phyloP scores from a whole-genome alignment of 2,113 vertebrate genomes.

The Parus major region DNA sequence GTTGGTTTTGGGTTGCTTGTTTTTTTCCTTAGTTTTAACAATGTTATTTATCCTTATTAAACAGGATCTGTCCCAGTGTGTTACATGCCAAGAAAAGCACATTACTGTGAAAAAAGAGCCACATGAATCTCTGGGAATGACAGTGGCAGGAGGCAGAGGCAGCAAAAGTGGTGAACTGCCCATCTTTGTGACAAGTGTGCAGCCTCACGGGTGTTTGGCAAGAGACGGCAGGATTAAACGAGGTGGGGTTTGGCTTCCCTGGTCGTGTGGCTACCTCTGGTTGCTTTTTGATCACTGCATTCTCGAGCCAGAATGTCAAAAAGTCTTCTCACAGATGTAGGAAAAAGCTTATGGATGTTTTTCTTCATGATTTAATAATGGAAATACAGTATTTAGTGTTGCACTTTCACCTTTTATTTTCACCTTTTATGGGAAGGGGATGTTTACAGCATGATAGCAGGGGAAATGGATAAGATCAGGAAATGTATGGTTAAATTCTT shows the following conservation, averaged over 20 bases:
- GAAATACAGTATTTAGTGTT: not conserved
- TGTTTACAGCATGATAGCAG: not conserved
- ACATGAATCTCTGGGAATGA: constrained; percentile 96
- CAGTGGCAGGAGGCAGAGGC: constrained; percentile 93
- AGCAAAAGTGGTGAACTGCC: constrained; percentile 97
- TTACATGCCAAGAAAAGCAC: constrained; percentile 95
- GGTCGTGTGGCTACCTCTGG: not conserved
- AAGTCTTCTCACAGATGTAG: not conserved
- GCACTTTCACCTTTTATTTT: constrained; percentile 2
- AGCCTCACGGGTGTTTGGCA: constrained; percentile 93
- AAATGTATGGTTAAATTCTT: constrained; percentile 32
- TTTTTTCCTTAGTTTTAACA: not conserved
- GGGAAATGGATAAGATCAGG: not conserved
- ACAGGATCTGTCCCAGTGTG: constrained; percentile 94
- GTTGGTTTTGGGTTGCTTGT: not conserved
- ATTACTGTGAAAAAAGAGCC: constrained; percentile 96
- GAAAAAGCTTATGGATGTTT: not conserved
- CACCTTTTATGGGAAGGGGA: constrained; percentile 11
- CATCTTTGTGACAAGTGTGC: constrained; percentile 97
- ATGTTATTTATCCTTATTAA: not conserved
- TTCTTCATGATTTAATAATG: not conserved
- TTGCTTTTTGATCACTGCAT: not conserved
- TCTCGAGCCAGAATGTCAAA: not conserved
- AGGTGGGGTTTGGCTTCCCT: constrained; percentile 73
- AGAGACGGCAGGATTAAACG: constrained; percentile 94